A percentile compares a stretch with the other conserved stretches of the same genome.
Conservation (phyloP, 2,888 invertebrate genomes). For the Nycteola revayana region DNA sequence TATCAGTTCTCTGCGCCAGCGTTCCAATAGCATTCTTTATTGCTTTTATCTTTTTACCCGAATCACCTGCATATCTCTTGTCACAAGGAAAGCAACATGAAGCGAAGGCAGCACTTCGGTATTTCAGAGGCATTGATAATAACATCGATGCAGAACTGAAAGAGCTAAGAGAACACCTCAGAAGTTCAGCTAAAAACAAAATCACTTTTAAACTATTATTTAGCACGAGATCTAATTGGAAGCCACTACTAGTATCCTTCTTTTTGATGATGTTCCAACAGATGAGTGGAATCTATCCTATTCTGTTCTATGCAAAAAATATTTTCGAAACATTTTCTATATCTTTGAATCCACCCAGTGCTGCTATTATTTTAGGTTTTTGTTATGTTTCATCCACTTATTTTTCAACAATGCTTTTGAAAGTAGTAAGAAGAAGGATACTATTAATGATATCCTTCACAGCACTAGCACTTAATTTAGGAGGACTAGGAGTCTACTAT, state of each 20-base stretch:
- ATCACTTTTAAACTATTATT: slow-evolving; percentile 71
- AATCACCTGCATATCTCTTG: slow-evolving; percentile 85
- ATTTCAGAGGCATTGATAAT: slow-evolving; percentile 83
- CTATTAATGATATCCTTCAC: slow-evolving; percentile 83
- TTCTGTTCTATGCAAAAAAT: slow-evolving; percentile 81
- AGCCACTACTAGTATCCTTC: slow-evolving; percentile 74
- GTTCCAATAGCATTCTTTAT: slow-evolving; percentile 71
- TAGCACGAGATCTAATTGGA: slow-evolving; percentile 60
- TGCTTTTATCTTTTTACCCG: slow-evolving; percentile 85
- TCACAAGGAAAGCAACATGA: slow-evolving; percentile 78
- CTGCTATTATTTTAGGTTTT: slow-evolving; percentile 83
- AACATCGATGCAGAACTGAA: slow-evolving; percentile 81
- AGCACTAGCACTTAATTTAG: slow-evolving; percentile 79
- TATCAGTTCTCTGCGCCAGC: slow-evolving; percentile 64
- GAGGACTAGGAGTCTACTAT: slow-evolving; percentile 73
- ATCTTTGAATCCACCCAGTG: slow-evolving; percentile 56
- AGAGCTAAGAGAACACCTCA: slow-evolving; percentile 67
- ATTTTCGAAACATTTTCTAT: slow-evolving; percentile 78
- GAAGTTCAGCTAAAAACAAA: slow-evolving; percentile 66
- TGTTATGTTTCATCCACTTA: slow-evolving; percentile 82
- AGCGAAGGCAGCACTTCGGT: slow-evolving; percentile 82
- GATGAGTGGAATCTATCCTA: slow-evolving; percentile 82
- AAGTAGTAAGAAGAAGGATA: slow-evolving; percentile 82
- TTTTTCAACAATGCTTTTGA: slow-evolving; percentile 81
- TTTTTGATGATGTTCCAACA: slow-evolving; percentile 86